Percentiles rank a stretch among this genome's conserved stretches.
Evolutionary conservation across 1,140 invertebrate species (phyloP).

Genomic region (Leptonema lineaticorne): DNA sequence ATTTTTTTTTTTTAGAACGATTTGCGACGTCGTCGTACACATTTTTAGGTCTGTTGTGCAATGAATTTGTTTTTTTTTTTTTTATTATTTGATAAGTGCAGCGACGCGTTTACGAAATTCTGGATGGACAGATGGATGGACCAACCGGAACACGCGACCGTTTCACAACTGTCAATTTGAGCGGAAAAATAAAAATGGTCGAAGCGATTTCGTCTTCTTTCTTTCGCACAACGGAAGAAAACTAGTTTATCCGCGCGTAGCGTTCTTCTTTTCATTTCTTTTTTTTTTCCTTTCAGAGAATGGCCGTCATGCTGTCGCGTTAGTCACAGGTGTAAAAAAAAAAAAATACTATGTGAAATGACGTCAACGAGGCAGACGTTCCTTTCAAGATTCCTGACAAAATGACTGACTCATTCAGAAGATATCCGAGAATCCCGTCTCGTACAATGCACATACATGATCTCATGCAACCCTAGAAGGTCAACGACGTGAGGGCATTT

Average conservation of each 20-base stretch:
- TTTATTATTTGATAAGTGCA: too few species aligned
- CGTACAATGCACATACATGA: not conserved
- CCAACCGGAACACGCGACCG: constrained; percentile 27
- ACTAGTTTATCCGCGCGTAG: not conserved
- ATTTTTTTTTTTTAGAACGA: too few species aligned
- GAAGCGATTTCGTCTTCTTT: too few species aligned
- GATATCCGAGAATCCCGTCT: not conserved
- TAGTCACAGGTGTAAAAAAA: constrained; percentile 7
- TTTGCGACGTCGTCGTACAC: too few species aligned
- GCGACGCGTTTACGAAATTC: constrained; percentile 15
- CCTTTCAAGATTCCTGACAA: not conserved
- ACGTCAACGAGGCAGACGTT: constrained; percentile 25
- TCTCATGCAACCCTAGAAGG: not conserved
- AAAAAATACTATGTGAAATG: not conserved
- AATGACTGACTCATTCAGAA: constrained; percentile 12
- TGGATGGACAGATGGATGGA: constrained; percentile 27
- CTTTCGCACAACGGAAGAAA: constrained; percentile 11
- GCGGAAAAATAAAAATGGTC: not conserved
- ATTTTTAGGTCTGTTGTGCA: too few species aligned
- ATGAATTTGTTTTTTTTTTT: too few species aligned
- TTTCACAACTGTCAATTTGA: constrained; percentile 27
- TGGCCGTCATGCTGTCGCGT: not conserved
- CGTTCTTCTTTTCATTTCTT: not conserved
- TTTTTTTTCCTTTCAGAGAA: not conserved
- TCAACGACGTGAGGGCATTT: not conserved